phyloP scores from a whole-genome alignment of 1,140 invertebrate species.

The Pteromalus puparum region DNA sequence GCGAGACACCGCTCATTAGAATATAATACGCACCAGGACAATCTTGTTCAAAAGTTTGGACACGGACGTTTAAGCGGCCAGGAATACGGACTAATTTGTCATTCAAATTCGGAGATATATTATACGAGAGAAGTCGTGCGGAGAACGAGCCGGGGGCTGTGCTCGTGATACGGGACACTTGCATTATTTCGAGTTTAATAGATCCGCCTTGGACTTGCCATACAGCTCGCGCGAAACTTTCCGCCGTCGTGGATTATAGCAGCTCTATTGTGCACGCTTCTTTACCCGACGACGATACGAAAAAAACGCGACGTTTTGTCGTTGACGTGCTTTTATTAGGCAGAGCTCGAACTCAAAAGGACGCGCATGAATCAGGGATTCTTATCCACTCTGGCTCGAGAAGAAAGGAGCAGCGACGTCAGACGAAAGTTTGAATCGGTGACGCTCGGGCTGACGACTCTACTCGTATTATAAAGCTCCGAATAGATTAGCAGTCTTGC shows the following conservation, averaged over 20 bases:
- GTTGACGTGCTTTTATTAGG: neutral
- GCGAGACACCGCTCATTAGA: constrained; percentile 18
- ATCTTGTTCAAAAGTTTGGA: constrained; percentile 7
- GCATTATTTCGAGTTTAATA: neutral
- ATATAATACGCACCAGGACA: constrained; percentile 7
- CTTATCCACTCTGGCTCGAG: neutral
- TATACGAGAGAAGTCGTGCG: neutral
- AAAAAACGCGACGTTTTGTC: no score
- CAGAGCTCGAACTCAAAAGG: neutral
- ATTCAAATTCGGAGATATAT: constrained; percentile 12
- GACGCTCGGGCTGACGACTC: no score
- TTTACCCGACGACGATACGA: no score
- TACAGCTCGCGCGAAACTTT: neutral
- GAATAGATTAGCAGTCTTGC: neutral
- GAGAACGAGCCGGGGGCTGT: no score
- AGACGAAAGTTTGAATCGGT: neutral
- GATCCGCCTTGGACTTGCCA: neutral
- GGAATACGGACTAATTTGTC: constrained; percentile 18
- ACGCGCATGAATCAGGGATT: neutral
- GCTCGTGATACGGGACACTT: neutral
- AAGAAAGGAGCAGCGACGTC: neutral
- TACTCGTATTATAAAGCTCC: neutral
- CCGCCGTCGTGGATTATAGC: neutral
- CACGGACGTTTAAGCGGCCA: neutral
- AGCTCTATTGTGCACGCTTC: neutral